These are phyloP conservation scores for Centroberyx gerrardi DNA, from an alignment of 2,797 vertebrate species.

Conservation along the genomic window DNA sequence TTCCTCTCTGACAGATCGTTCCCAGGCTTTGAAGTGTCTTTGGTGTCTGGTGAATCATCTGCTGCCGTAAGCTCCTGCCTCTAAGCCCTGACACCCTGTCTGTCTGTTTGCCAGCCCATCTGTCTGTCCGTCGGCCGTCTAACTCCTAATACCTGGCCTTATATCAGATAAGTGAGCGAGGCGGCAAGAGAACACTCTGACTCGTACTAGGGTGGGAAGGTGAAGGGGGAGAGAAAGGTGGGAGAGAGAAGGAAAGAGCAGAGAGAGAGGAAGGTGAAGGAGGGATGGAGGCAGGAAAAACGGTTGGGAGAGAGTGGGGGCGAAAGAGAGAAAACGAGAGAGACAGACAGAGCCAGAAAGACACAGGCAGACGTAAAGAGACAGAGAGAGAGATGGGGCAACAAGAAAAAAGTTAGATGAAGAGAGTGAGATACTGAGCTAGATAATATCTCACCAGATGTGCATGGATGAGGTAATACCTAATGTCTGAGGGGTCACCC, in stretches of 20 bases:
- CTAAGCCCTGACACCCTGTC: slow-evolving; percentile 27
- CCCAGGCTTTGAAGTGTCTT: slow-evolving; percentile 37
- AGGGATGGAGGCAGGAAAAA: background rate
- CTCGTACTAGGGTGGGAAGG: slow-evolving; percentile 5
- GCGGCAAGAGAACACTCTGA: background rate
- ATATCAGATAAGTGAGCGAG: slow-evolving; percentile 38
- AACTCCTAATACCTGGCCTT: slow-evolving; percentile 39
- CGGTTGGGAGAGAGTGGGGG: background rate
- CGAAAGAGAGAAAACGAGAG: background rate
- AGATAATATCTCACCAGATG: no score
- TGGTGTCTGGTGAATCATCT: slow-evolving; percentile 45
- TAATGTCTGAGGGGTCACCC: no score
- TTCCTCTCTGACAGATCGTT: slow-evolving; percentile 17
- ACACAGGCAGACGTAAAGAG: background rate
- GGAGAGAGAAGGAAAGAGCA: background rate
- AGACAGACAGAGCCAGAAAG: no score
- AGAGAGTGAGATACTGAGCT: no score
- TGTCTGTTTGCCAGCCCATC: slow-evolving; percentile 12
- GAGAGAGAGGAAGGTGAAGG: background rate
- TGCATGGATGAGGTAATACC: no score
- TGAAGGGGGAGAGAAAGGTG: background rate
- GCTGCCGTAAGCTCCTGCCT: slow-evolving; percentile 39
- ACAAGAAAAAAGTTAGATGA: no score
- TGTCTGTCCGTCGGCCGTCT: slow-evolving; percentile 19
- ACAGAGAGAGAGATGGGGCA: background rate